A percentile compares a stretch with the other conserved stretches of the same genome.
Evolutionary conservation across 1,140 invertebrate species (phyloP).

Genomic region (Pseudomyrmex concolor): DNA sequence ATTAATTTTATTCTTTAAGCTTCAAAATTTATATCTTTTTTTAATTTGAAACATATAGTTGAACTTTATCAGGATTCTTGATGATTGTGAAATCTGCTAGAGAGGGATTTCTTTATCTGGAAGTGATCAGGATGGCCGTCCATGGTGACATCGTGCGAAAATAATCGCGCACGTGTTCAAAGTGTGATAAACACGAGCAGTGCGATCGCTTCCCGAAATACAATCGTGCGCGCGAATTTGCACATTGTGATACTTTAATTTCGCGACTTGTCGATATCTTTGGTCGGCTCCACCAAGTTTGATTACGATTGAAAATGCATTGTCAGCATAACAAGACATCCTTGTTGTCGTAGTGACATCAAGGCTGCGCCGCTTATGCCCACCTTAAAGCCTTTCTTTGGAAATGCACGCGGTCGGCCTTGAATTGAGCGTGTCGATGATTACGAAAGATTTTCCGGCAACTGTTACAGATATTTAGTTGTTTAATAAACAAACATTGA

Average conservation of each 20-base stretch:
- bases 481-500: neutral
- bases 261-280: conserved; percentile 49
- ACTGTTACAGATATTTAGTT: neutral
- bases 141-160: conserved; percentile 11
- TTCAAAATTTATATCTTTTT: neutral
- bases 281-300: conserved; percentile 59
- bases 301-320: conserved; percentile 72
- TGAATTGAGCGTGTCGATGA: conserved; percentile 28
- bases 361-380: conserved; percentile 71
- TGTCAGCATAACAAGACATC: conserved; percentile 80
- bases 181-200: conserved; percentile 50
- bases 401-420: conserved; percentile 5
- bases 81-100: neutral
- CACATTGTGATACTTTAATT: conserved; percentile 62
- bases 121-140: neutral
- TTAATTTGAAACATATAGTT: too few species aligned
- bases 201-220: conserved; percentile 52
- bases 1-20: neutral
- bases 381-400: conserved; percentile 25
- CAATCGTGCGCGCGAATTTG: conserved; percentile 42
- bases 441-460: conserved; percentile 32
- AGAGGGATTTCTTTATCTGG: neutral
- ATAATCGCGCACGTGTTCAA: conserved; percentile 43
- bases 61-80: neutral
- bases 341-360: conserved; percentile 77